Percentiles rank a stretch among this genome's conserved stretches.
Conservation (phyloP, 2,888 invertebrate genomes). For the Gortyna flavago region DNA sequence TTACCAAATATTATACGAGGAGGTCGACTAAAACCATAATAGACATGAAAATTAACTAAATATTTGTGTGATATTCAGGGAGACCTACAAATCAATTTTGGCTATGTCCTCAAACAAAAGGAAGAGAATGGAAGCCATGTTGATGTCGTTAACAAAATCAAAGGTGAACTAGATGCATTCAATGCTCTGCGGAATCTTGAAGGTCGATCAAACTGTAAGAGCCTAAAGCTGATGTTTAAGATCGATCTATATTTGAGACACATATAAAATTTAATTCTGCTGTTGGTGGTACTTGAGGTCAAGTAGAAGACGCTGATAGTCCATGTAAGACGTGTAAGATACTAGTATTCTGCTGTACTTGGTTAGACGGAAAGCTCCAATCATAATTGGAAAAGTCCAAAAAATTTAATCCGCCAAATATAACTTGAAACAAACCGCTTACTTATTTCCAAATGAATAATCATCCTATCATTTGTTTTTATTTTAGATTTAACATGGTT, state of each 20-base stretch:
- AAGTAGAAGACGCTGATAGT: background rate
- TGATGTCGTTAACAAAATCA: slow-evolving; percentile 30
- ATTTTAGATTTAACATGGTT: background rate
- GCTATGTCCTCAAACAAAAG: slow-evolving; percentile 14
- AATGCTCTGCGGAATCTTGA: slow-evolving; percentile 19
- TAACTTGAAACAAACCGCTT: background rate
- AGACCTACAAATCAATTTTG: background rate
- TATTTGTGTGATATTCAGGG: background rate
- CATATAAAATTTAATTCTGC: slow-evolving; percentile 14
- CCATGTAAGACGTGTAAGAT: background rate
- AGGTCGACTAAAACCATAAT: background rate
- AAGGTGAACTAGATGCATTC: slow-evolving; percentile 60
- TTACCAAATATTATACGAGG: background rate
- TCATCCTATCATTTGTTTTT: background rate
- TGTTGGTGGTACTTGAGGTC: background rate
- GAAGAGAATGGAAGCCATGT: slow-evolving; percentile 43
- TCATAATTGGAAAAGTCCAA: background rate
- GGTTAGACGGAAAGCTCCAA: background rate
- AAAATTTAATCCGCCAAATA: background rate
- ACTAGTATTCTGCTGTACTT: background rate
- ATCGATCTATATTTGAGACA: slow-evolving; percentile 29
- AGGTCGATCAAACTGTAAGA: slow-evolving; percentile 40
- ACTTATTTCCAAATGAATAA: background rate
- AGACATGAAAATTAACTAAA: background rate
- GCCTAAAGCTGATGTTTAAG: slow-evolving; percentile 33